Evolutionary conservation across 2,113 vertebrate genomes (phyloP).

Genomic region (Epinephelus moara): DNA sequence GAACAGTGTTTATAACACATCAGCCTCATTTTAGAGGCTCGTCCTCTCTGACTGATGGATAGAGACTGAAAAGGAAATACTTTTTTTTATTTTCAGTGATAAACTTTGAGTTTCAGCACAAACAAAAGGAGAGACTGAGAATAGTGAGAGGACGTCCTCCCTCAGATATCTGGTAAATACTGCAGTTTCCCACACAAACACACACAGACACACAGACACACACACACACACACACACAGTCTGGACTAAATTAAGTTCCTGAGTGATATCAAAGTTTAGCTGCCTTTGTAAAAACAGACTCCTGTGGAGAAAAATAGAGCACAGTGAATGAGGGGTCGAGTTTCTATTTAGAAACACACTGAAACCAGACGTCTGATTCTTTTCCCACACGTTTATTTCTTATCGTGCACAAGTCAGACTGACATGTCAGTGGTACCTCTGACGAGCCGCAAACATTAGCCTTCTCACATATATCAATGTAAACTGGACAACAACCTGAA

Average conservation of each 20-base stretch:
- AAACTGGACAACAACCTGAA: no score
- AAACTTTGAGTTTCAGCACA: constrained; percentile 12
- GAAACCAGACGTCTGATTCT: not conserved
- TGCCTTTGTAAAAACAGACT: constrained; percentile 14
- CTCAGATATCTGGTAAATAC: constrained; percentile 29
- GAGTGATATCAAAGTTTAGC: not conserved
- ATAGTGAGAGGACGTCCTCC: constrained; percentile 32
- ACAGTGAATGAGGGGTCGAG: not conserved
- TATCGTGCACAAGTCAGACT: no score
- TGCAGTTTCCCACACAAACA: constrained; percentile 40
- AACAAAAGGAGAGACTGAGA: constrained; percentile 15
- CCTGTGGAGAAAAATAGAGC: constrained; percentile 33
- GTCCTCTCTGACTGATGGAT: not conserved
- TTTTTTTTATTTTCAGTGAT: not conserved
- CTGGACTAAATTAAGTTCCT: constrained; percentile 32
- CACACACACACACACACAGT: constrained; percentile 17
- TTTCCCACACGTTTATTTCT: not conserved
- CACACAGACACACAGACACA: constrained; percentile 11
- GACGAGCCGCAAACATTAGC: no score
- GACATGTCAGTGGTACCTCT: no score
- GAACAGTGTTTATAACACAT: no score
- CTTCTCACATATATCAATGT: no score
- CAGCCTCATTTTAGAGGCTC: no score
- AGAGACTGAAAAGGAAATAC: not conserved
- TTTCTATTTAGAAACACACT: not conserved